These are phyloP conservation scores for Peromyscus maniculatus DNA, from an alignment of 2,113 vertebrate species.

Conservation along the genomic window DNA sequence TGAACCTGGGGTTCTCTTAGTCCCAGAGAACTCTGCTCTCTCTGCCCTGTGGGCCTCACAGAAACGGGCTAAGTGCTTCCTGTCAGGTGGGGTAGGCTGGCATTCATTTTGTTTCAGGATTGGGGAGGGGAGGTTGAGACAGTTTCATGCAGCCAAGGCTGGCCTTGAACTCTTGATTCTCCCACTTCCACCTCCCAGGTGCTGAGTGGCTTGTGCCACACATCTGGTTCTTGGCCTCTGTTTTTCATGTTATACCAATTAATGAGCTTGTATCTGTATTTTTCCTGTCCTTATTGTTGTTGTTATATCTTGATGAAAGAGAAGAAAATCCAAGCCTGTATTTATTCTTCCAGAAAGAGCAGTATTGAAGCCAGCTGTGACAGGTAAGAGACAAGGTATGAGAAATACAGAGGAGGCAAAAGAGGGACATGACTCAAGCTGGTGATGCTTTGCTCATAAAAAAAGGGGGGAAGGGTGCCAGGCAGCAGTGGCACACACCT, in stretches of 20 bases:
- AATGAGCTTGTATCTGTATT: conserved; percentile 16
- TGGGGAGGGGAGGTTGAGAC: background rate
- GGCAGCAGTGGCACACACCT: too few relatives aligned
- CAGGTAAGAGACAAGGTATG: conserved; percentile 18
- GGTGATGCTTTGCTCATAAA: background rate
- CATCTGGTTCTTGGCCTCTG: background rate
- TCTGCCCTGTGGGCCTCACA: background rate
- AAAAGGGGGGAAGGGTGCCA: background rate
- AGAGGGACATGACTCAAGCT: background rate
- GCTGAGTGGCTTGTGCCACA: background rate
- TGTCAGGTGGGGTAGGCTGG: conserved; percentile 16
- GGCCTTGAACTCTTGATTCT: background rate
- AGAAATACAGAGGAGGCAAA: background rate
- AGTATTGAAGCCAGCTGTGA: background rate
- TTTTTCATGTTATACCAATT: conserved; percentile 57
- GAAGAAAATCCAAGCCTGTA: background rate
- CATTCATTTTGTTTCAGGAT: background rate
- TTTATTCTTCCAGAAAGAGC: background rate
- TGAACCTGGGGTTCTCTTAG: conserved; percentile 22
- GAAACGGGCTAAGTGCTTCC: background rate
- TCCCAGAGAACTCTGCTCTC: background rate
- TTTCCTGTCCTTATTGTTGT: conserved; percentile 7
- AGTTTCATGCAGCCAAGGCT: background rate
- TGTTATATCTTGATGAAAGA: conserved; percentile 41
- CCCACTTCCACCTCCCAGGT: background rate